Conservation (phyloP, 2,888 invertebrate genomes). For the Portevinia maculata region DNA sequence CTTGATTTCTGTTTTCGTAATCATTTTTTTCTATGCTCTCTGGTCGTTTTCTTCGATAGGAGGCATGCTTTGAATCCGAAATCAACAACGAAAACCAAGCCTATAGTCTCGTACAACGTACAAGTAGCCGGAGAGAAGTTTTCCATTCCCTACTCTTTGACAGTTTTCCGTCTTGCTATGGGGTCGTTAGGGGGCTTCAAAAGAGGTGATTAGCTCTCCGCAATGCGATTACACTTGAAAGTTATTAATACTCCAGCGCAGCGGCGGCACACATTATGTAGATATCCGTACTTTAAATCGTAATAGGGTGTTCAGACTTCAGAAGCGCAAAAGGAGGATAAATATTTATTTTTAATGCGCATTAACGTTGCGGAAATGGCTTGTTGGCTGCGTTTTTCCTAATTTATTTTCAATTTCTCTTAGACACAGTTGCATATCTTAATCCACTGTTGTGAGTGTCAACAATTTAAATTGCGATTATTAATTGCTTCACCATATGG, state of each 20-base stretch:
- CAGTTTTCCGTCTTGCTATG: constrained; percentile 70
- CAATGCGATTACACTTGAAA: constrained; percentile 74
- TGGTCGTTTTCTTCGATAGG: constrained; percentile 55
- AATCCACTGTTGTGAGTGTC: constrained; percentile 56
- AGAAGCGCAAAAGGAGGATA: constrained; percentile 24
- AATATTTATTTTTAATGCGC: constrained; percentile 74
- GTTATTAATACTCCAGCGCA: constrained; percentile 70
- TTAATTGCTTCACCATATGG: constrained; percentile 73
- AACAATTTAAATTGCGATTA: constrained; percentile 71
- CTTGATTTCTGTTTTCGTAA: constrained; percentile 24
- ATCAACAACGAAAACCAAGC: constrained; percentile 29
- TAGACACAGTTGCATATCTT: constrained; percentile 35
- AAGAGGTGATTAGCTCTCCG: constrained; percentile 74
- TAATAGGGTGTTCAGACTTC: constrained; percentile 8
- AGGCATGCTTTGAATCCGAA: constrained; percentile 61
- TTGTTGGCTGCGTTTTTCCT: constrained; percentile 62
- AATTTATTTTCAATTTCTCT: constrained; percentile 71
- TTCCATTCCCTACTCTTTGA: constrained; percentile 51
- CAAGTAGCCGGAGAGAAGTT: constrained; percentile 1
- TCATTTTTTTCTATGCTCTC: constrained; percentile 23
- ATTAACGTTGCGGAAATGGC: constrained; percentile 73
- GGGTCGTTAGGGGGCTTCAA: constrained; percentile 73
- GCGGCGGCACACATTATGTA: constrained; percentile 37
- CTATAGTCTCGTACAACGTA: constrained; percentile 1
- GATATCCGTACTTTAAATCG: constrained; percentile 15